Base-by-base conservation (phyloP, 1,140 invertebrate genomes). In the Drosophila pseudoobscura region DNA sequence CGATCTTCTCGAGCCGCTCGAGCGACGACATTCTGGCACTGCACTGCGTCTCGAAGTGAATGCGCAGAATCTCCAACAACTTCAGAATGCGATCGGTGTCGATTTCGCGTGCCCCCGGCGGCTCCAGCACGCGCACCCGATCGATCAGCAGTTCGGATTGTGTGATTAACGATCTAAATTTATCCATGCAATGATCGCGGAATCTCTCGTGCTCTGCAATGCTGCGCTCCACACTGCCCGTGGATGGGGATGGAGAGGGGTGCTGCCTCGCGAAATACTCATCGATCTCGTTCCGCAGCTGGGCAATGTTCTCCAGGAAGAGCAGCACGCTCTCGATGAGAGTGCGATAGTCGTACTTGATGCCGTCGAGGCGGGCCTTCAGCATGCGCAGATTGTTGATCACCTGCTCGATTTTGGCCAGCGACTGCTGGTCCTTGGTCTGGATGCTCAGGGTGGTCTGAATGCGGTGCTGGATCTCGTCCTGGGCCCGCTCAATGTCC, bases 311-410 rank as follows among this genome's bases (percentile, higher is more conserved):
- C 52, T 83, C 82, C 58, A 91, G 62, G 58, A 91, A 91, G 51
- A 82, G 76, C 35, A 91, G 49, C 26, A 96, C 92, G 91, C 95
- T 95, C 80, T 96, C 94, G 29, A 96, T 78, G 15, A 97, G 91
- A 20, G 93, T 94, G 83, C 95, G 94, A 89, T 97, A 97, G 66
- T 97, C 94, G 8, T 94, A 94, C 35, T 95, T 93, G 46, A 95
- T 94, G 31, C 94, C 93, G 70, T 94, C 93, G 29, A 97, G 91
- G 69, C 94, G 93, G n/a, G 85, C 75, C 63, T 91, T 91, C 2
- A 91, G 72, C 66, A 90, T 80, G 46, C 90, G 78, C 59, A 91
- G 57, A 68, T 91, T 91, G 53, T 80, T 85, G 43, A 91, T 90
- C 45, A 91, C 78, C 95, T 94, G 78, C 94, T 94, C 65, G 95